These are phyloP conservation scores for Drosophila yooni DNA, from an alignment of 2,888 invertebrate genomes.

Conservation along the genomic window DNA sequence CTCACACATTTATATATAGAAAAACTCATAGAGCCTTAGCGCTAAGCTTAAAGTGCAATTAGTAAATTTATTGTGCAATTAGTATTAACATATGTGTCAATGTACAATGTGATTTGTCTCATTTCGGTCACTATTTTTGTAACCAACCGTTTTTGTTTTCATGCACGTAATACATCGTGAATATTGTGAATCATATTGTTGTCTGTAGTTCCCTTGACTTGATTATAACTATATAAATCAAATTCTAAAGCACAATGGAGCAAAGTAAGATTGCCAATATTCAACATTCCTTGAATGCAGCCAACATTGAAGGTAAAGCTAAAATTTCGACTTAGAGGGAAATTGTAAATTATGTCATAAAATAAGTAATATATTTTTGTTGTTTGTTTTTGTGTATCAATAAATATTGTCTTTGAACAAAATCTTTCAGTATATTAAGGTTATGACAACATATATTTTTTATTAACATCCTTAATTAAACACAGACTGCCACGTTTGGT, in stretches of 20 bases:
- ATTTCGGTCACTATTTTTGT: background rate
- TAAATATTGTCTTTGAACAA: background rate
- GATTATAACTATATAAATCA: background rate
- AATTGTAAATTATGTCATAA: background rate
- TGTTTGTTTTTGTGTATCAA: background rate
- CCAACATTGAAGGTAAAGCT: background rate
- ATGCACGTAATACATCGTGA: slow-evolving; percentile 3
- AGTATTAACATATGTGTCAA: slow-evolving; percentile 39
- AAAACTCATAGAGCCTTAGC: slow-evolving; percentile 12
- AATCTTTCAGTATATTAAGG: background rate
- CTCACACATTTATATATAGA: slow-evolving; percentile 3
- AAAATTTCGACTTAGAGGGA: background rate
- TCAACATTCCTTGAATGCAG: slow-evolving; percentile 21
- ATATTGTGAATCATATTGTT: background rate
- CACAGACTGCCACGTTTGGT: no score
- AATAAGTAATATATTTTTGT: background rate
- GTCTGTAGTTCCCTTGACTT: background rate
- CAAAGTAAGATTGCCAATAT: slow-evolving; percentile 9
- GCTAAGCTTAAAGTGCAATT: slow-evolving; percentile 75
- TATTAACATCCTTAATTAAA: background rate
- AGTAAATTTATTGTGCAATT: slow-evolving; percentile 62
- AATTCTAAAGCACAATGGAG: background rate
- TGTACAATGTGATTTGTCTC: background rate
- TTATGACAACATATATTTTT: background rate
- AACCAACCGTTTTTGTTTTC: slow-evolving; percentile 1